phyloP scores from a whole-genome alignment of 2,888 invertebrate genomes.

The Zhengitettix transpicula region DNA sequence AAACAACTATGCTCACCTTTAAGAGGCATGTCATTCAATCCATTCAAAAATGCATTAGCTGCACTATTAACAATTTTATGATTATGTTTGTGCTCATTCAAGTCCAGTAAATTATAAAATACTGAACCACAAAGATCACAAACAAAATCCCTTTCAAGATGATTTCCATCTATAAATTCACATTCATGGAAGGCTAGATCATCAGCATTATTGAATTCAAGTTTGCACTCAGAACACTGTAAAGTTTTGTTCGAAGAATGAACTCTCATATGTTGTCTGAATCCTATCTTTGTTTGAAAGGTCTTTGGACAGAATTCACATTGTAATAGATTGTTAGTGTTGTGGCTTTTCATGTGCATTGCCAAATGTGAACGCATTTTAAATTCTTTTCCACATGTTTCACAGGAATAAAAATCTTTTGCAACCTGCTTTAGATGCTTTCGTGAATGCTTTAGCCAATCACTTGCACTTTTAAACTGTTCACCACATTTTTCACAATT shows the following conservation, averaged over 20 bases:
- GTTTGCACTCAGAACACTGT: too few species aligned
- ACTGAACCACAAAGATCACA: too few species aligned
- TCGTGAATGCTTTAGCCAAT: neutral
- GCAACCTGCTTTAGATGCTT: neutral
- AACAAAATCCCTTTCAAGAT: too few species aligned
- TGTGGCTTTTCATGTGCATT: neutral
- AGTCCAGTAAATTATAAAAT: too few species aligned
- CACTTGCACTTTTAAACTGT: neutral
- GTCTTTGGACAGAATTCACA: neutral
- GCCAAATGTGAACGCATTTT: neutral
- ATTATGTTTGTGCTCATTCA: too few species aligned
- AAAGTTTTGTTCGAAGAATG: neutral
- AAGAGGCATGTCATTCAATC: too few species aligned
- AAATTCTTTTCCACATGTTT: neutral
- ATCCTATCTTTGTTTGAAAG: neutral
- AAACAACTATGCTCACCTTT: too few species aligned
- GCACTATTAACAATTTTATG: too few species aligned
- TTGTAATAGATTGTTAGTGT: neutral
- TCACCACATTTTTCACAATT: neutral
- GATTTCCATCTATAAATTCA: too few species aligned
- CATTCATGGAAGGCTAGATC: too few species aligned
- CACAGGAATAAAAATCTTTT: neutral
- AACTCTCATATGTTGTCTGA: neutral
- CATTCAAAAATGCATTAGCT: too few species aligned
- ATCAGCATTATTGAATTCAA: too few species aligned